phyloP scores from a whole-genome alignment of 2,888 invertebrate species.

The Gymnocheta viridis region DNA sequence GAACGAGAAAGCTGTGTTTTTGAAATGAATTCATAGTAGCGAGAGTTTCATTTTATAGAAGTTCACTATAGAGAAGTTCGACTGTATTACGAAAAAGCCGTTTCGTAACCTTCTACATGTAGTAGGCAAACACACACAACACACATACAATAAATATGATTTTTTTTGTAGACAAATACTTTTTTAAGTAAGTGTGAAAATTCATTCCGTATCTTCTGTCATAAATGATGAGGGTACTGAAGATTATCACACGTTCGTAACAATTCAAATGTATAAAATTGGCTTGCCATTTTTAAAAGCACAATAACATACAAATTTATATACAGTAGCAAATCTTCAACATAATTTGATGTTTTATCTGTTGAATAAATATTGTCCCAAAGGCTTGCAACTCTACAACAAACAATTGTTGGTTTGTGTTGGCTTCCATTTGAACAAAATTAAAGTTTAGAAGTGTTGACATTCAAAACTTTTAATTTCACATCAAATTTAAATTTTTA shows the following conservation, averaged over 20 bases:
- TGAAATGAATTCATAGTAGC: no score
- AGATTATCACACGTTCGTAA: background rate
- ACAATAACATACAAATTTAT: background rate
- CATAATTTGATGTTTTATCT: background rate
- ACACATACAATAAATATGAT: no score
- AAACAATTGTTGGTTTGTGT: background rate
- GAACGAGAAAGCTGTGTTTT: no score
- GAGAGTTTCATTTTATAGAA: no score
- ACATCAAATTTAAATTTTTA: background rate
- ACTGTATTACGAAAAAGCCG: conserved; percentile 8
- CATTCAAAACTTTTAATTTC: background rate
- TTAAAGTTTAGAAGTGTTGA: background rate
- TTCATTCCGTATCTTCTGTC: conserved; percentile 15
- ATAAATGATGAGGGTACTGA: conserved; percentile 32
- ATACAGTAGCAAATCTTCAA: background rate
- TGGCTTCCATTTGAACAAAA: background rate
- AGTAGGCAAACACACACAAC: no score
- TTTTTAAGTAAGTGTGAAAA: background rate
- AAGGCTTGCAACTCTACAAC: background rate
- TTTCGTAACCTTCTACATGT: background rate
- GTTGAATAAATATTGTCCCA: conserved; percentile 17
- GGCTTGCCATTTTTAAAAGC: background rate
- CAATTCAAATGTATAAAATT: background rate
- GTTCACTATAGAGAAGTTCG: no score
- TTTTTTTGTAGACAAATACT: background rate